These are phyloP conservation scores for Leucozona laternaria DNA, from an alignment of 2,888 invertebrate species.

Conservation along the genomic window DNA sequence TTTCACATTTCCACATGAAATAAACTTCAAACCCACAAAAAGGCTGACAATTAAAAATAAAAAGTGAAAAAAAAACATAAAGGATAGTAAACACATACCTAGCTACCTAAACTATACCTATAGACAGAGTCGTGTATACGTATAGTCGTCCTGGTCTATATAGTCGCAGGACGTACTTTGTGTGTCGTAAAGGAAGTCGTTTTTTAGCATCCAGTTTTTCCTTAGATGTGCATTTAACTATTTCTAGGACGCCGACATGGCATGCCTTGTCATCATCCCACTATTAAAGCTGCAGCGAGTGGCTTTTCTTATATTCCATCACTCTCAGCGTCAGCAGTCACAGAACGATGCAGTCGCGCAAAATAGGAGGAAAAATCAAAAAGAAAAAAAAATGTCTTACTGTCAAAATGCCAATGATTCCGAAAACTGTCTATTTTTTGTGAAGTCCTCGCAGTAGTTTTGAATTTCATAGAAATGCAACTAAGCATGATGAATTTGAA, in stretches of 20 bases:
- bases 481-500: constrained; percentile 43
- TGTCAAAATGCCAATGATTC: constrained; percentile 41
- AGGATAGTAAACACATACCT: background rate
- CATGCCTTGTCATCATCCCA: constrained; percentile 11
- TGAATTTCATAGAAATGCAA: constrained; percentile 40
- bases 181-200: constrained; percentile 22
- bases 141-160: background rate
- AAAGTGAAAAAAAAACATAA: constrained; percentile 39
- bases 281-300: background rate
- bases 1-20: constrained; percentile 57
- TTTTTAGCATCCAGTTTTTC: constrained; percentile 44
- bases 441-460: background rate
- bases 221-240: constrained; percentile 24
- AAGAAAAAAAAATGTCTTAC: constrained; percentile 21
- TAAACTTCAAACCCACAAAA: constrained; percentile 60
- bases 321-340: background rate
- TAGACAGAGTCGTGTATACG: background rate
- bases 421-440: constrained; percentile 24
- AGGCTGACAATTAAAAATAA: constrained; percentile 69
- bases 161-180: constrained; percentile 41
- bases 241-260: constrained; percentile 30
- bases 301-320: constrained; percentile 28
- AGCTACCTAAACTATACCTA: background rate
- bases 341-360: background rate
- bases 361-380: background rate